Percentiles rank a stretch among this genome's conserved stretches.
These are phyloP conservation scores for Drusus annulatus DNA, from an alignment of 1,140 invertebrate genomes.

Conservation along the genomic window DNA sequence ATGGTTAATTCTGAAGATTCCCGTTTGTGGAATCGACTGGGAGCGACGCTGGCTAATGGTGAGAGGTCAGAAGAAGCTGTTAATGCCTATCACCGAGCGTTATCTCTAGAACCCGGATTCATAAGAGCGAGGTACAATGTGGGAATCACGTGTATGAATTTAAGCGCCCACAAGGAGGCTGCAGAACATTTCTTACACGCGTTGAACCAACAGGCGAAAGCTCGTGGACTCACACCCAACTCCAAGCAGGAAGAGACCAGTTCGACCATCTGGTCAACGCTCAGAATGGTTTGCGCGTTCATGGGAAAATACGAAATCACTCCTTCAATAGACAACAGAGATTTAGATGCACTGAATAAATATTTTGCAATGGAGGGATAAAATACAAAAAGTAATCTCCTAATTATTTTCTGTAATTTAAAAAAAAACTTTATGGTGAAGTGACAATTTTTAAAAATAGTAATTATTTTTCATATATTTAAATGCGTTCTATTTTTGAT, in stretches of 20 bases:
- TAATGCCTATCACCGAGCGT: constrained; percentile 93
- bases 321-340: constrained; percentile 81
- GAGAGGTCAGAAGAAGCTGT: constrained; percentile 95
- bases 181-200: constrained; percentile 95
- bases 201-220: constrained; percentile 92
- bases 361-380: constrained; percentile 74
- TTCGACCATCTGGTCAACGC: constrained; percentile 95
- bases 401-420: neutral
- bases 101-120: constrained; percentile 94
- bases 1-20: constrained; percentile 89
- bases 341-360: constrained; percentile 77
- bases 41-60: constrained; percentile 97
- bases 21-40: constrained; percentile 96
- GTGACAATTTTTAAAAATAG: no score
- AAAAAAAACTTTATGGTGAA: no score
- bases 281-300: constrained; percentile 91
- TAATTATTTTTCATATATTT: no score
- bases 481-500: no score
- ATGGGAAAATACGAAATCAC: constrained; percentile 88
- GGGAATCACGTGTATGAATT: constrained; percentile 97
- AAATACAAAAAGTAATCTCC: neutral
- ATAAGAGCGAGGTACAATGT: constrained; percentile 98
- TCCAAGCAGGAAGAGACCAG: constrained; percentile 69
- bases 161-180: constrained; percentile 95
- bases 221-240: constrained; percentile 70